Base-by-base conservation (phyloP, 2,888 invertebrate genomes). In the Sipha maydis region DNA sequence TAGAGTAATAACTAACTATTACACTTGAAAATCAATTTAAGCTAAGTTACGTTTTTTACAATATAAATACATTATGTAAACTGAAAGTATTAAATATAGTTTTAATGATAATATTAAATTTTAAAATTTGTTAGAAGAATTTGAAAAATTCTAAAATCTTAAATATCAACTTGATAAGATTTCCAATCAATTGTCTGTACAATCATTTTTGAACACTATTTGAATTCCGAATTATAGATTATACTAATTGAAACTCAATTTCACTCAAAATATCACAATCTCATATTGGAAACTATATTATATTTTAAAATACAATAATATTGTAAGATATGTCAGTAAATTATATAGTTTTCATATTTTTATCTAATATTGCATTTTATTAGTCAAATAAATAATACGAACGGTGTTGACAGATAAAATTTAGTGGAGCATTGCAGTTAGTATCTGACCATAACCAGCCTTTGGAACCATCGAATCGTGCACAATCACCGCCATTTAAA, bases 371-470 rank as follows among this genome's bases (percentile, higher is more conserved):
- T 69, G 14, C 9, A 71, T 28, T 28, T 28, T 17, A 28, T 31
- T 31, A 7, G 4, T 31, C 2, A 31, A 80, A 83, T 73, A 41
- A 69, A 56, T 69, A 79, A 56, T 89, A 95, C 96, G 95, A 93
- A 96, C 96, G 96, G 92, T 98, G 97, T 92, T 98, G 98, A 92
- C 98, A 98, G 90, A 98, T 97, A 92, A 95, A 98, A 92, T 97
- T 97, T 90, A 97, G 93, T 90, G 95, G 94, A 84, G 95, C 94
- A 90, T 95, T 94, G 92, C 98, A 98, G 91, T 97, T 96, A 38
- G 97, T 97, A 91, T 97, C 97, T 1, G 97, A 96, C 98, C 98
- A 98, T 0, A 98, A 94, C 97, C 98, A 98, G 48, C 97, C 97
- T 92, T 97, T 97, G 91, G 96, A 96, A 89, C 98, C 97, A 92